These are phyloP conservation scores for Amazona vittata DNA, from an alignment of 2,113 vertebrate species.

Conservation along the genomic window DNA sequence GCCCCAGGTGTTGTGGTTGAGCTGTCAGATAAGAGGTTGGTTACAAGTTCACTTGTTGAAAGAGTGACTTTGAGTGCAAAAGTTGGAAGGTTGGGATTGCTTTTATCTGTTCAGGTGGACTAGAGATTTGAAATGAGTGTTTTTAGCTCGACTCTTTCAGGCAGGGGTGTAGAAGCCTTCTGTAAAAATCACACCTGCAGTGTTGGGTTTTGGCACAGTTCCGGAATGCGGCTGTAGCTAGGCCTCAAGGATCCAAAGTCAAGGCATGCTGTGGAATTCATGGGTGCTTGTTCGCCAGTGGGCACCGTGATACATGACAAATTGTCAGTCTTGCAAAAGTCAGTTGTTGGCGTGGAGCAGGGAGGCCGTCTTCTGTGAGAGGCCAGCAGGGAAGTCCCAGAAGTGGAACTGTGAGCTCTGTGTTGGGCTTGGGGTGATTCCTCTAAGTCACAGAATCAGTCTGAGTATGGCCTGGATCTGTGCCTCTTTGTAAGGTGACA, in stretches of 20 bases:
- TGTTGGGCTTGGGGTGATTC: rapidly evolving
- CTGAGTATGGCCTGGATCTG: rapidly evolving
- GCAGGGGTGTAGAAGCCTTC: rapidly evolving
- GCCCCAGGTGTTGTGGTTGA: neutral
- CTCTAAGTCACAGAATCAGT: rapidly evolving
- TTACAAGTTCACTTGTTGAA: neutral
- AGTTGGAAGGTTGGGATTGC: neutral
- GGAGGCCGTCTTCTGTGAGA: neutral
- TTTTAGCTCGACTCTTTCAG: neutral
- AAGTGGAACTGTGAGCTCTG: neutral
- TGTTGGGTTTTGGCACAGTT: rapidly evolving
- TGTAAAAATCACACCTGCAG: neutral
- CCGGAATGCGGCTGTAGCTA: rapidly evolving
- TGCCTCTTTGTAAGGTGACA: neutral
- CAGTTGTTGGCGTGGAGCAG: neutral
- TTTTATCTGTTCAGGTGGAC: neutral
- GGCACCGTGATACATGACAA: rapidly evolving
- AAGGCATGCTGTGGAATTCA: neutral
- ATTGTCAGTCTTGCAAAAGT: rapidly evolving
- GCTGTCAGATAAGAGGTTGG: neutral
- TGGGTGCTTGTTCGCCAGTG: rapidly evolving
- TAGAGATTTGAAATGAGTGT: rapidly evolving
- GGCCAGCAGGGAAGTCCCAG: rapidly evolving
- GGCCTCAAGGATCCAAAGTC: rapidly evolving
- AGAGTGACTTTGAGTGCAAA: neutral